Percentiles rank a stretch among this genome's conserved stretches.
These are phyloP conservation scores for Dryobates pubescens DNA, from an alignment of 2,797 vertebrate genomes.

Conservation along the genomic window DNA sequence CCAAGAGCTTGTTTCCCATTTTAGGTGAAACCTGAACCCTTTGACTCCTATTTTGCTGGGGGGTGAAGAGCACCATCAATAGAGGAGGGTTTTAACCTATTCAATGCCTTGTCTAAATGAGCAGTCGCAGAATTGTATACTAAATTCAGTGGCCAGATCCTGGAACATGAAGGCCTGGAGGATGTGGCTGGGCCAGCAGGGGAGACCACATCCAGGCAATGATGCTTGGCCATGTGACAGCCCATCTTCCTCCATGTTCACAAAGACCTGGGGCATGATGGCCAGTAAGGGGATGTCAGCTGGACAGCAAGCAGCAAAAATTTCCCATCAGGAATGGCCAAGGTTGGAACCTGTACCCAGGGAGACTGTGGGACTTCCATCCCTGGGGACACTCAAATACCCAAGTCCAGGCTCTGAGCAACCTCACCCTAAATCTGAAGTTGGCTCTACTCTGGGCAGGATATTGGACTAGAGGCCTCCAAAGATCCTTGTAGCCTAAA, in stretches of 20 bases:
- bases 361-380: neutral
- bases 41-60: neutral
- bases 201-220: neutral
- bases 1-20: neutral
- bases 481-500: neutral
- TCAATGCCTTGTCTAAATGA: neutral
- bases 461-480: neutral
- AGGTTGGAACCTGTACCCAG: accelerated
- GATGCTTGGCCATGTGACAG: neutral
- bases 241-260: accelerated
- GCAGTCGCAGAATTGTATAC: neutral
- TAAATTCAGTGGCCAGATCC: neutral
- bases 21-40: neutral
- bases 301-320: neutral
- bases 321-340: neutral
- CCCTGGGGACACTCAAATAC: neutral
- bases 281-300: neutral
- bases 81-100: neutral
- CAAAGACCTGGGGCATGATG: neutral
- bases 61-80: neutral
- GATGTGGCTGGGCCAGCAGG: neutral
- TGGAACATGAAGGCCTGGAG: accelerated
- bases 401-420: neutral
- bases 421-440: neutral
- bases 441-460: neutral